A percentile compares a stretch with the other conserved stretches of the same genome.
Conservation (phyloP, 2,888 invertebrate species). For the Synergus japonicus region DNA sequence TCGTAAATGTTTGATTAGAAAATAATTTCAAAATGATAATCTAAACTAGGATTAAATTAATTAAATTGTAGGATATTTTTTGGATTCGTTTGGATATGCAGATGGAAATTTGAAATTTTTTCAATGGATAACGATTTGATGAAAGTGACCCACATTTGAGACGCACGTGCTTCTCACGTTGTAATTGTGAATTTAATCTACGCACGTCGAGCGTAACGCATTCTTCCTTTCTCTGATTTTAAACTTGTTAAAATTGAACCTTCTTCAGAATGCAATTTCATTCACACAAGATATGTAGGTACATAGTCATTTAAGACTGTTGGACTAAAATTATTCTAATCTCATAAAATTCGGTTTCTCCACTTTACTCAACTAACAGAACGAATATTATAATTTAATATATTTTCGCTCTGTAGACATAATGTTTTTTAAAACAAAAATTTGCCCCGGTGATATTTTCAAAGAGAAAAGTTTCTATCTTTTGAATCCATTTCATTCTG, state of each 20-base stretch:
- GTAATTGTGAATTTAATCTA: conserved; percentile 35
- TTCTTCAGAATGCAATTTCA: conserved; percentile 1
- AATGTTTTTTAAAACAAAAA: too few species aligned
- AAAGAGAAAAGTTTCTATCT: too few species aligned
- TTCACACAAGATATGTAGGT: background rate
- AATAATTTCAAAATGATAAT: too few species aligned
- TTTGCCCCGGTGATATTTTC: too few species aligned
- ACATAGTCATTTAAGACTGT: too few species aligned
- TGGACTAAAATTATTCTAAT: too few species aligned
- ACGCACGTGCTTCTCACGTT: conserved; percentile 36
- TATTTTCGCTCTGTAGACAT: too few species aligned
- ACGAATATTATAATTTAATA: background rate
- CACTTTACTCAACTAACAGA: background rate
- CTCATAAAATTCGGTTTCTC: background rate
- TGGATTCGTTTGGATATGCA: background rate
- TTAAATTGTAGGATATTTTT: background rate
- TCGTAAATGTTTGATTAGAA: conserved; percentile 28
- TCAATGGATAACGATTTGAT: conserved; percentile 46
- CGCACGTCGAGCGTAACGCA: conserved; percentile 36
- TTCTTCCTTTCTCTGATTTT: conserved; percentile 34
- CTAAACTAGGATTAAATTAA: background rate
- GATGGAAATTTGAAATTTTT: conserved; percentile 38
- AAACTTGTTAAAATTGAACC: conserved; percentile 13
- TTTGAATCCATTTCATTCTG: too few species aligned
- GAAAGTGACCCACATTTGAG: conserved; percentile 50